phyloP scores from a whole-genome alignment of 37 sponge, comb jelly and placozoan genomes.

The Crambe crambe region DNA sequence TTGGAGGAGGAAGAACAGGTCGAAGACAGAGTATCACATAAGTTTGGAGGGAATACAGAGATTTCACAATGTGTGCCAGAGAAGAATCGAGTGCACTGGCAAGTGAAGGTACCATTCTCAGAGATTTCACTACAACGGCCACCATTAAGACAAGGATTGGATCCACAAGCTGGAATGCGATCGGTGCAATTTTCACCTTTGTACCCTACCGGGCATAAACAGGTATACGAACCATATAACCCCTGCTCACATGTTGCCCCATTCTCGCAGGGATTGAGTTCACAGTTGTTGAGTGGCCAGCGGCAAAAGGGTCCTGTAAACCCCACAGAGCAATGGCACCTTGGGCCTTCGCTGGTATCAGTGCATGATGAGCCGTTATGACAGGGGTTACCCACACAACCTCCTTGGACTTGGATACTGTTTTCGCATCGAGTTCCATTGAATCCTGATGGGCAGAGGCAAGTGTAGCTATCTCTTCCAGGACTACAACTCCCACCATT shows the following conservation, averaged over 20 bases:
- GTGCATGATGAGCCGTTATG: slow-evolving; percentile 66
- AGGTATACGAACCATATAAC: slow-evolving; percentile 64
- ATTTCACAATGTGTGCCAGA: slow-evolving; percentile 54
- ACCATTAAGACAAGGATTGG: slow-evolving; percentile 67
- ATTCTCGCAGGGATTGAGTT: slow-evolving; percentile 63
- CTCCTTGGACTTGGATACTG: slow-evolving; percentile 9
- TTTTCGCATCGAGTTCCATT: slow-evolving; percentile 41
- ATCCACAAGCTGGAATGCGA: slow-evolving; percentile 25
- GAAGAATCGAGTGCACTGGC: slow-evolving; percentile 44
- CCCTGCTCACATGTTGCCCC: slow-evolving; percentile 68
- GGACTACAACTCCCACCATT: slow-evolving; percentile 62
- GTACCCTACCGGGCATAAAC: slow-evolving; percentile 49
- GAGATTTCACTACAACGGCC: slow-evolving; percentile 51
- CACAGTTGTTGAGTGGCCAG: slow-evolving; percentile 73
- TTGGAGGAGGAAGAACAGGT: slow-evolving; percentile 9
- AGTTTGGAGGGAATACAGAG: slow-evolving; percentile 31
- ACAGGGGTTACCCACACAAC: slow-evolving; percentile 73
- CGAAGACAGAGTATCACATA: slow-evolving; percentile 17
- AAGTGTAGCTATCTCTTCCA: slow-evolving; percentile 47
- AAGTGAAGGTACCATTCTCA: slow-evolving; percentile 37
- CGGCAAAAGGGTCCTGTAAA: slow-evolving; percentile 74
- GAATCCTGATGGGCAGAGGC: slow-evolving; percentile 49
- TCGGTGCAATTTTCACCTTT: slow-evolving; percentile 57
- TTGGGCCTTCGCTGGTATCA: slow-evolving; percentile 12
- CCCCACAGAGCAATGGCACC: slow-evolving; percentile 69